Conservation (phyloP, 2,888 invertebrate species). For the Gerris lacustris region DNA sequence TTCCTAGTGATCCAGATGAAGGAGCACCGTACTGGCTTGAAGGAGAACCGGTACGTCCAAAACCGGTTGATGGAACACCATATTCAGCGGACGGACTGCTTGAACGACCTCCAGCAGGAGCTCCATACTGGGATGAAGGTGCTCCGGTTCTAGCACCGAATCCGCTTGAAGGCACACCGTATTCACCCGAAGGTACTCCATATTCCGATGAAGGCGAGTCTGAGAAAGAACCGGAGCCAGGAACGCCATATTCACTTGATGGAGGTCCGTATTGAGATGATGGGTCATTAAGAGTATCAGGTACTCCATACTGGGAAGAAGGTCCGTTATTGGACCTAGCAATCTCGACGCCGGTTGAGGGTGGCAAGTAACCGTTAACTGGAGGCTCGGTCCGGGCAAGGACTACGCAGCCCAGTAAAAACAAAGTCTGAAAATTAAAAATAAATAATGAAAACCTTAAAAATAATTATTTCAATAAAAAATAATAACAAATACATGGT, state of each 20-base stretch:
- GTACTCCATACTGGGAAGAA: slow-evolving; percentile 26
- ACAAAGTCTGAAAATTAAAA: slow-evolving; percentile 20
- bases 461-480: not conserved
- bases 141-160: not conserved
- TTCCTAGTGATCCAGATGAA: slow-evolving; percentile 13
- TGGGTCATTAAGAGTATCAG: slow-evolving; percentile 18
- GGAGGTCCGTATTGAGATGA: slow-evolving; percentile 21
- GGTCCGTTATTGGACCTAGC: slow-evolving; percentile 14
- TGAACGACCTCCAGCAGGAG: slow-evolving; percentile 16
- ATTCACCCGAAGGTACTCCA: slow-evolving; percentile 22
- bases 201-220: slow-evolving; percentile 11
- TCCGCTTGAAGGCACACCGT: slow-evolving; percentile 6
- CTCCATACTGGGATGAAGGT: slow-evolving; percentile 12
- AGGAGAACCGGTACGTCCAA: slow-evolving; percentile 5
- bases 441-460: not conserved
- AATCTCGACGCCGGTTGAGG: slow-evolving; percentile 9
- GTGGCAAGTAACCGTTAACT: slow-evolving; percentile 25
- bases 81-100: slow-evolving; percentile 4
- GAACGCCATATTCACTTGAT: slow-evolving; percentile 23
- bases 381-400: slow-evolving; percentile 23
- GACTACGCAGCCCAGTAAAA: slow-evolving; percentile 21
- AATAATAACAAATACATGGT: not conserved
- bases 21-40: slow-evolving; percentile 14
- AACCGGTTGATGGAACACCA: slow-evolving; percentile 14
- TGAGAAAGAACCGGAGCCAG: slow-evolving; percentile 13